phyloP scores from a whole-genome alignment of 2,113 vertebrate species.

The Callipepla squamata region DNA sequence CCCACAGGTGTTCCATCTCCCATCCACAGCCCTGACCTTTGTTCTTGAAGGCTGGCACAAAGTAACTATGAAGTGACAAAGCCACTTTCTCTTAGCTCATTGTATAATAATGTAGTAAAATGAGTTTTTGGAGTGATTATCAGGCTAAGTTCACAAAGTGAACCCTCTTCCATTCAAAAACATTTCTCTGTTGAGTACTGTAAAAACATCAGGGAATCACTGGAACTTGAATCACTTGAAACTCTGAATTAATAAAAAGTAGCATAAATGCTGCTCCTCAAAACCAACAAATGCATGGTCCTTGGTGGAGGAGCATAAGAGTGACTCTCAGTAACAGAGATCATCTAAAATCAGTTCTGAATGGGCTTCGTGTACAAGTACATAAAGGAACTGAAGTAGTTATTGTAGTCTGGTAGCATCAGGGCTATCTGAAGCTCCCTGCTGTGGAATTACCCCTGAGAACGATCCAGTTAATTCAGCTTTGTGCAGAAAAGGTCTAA shows the following conservation, averaged over 20 bases:
- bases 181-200: not conserved
- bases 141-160: not conserved
- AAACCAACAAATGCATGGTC: not conserved
- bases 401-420: not conserved
- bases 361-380: not conserved
- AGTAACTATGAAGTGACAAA: not conserved
- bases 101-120: not conserved
- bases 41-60: not conserved
- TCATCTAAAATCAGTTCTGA: not conserved
- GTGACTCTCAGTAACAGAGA: not conserved
- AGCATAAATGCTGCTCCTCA: not conserved
- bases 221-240: not conserved
- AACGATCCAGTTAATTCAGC: not conserved
- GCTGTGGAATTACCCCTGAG: not conserved
- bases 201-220: not conserved
- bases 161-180: not conserved
- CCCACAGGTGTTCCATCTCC: not conserved
- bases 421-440: not conserved
- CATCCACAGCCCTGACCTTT: not conserved
- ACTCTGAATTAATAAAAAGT: not conserved
- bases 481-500: not conserved
- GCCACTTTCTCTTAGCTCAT: not conserved
- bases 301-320: not conserved
- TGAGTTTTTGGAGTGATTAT: not conserved
- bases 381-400: not conserved